Conservation (phyloP, 2,113 vertebrate species). For the Danionella cerebrum region DNA sequence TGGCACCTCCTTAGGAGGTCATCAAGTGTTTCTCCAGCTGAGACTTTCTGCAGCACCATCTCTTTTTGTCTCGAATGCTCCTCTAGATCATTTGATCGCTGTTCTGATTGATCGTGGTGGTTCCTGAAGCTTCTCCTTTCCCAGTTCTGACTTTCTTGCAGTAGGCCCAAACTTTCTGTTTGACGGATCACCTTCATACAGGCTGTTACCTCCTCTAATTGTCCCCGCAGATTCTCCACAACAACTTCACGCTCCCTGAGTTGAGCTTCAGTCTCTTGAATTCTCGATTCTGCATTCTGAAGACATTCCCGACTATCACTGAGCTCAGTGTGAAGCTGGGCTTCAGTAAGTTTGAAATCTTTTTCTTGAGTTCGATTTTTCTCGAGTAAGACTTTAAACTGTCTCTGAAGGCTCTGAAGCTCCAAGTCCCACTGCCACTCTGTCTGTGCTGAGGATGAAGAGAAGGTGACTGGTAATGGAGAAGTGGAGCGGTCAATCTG, state of each 20-base stretch:
- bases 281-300: constrained; percentile 59
- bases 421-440: constrained; percentile 70
- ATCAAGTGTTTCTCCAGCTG: constrained; percentile 52
- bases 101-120: constrained; percentile 74
- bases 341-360: constrained; percentile 64
- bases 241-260: constrained; percentile 63
- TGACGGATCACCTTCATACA: constrained; percentile 80
- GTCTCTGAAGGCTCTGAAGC: constrained; percentile 45
- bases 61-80: constrained; percentile 69
- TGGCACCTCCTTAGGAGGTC: constrained; percentile 63
- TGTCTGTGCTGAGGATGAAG: constrained; percentile 42
- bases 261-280: constrained; percentile 53
- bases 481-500: constrained; percentile 11
- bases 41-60: constrained; percentile 1
- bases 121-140: constrained; percentile 74
- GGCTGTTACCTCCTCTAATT: constrained; percentile 65
- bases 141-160: constrained; percentile 82
- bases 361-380: constrained; percentile 44
- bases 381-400: constrained; percentile 48
- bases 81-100: constrained; percentile 70
- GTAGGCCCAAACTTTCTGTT: constrained; percentile 73
- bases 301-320: constrained; percentile 67
- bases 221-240: constrained; percentile 63
- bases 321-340: constrained; percentile 67
- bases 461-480: constrained; percentile 5